phyloP scores from a whole-genome alignment of 2,113 vertebrate genomes.

The Eublepharis macularius region DNA sequence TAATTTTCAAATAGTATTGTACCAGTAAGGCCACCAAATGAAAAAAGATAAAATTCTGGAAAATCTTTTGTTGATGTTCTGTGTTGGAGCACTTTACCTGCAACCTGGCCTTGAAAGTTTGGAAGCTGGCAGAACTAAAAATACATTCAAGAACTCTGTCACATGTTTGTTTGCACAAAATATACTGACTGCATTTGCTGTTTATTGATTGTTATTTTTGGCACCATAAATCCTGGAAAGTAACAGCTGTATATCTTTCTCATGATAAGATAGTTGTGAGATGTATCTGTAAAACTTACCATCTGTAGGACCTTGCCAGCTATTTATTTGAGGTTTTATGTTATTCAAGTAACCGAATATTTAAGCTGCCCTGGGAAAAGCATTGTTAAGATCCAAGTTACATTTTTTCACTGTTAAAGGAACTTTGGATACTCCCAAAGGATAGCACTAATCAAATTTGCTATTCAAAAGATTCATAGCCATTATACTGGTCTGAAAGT shows the following conservation, averaged over 20 bases:
- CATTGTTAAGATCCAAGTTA: background rate
- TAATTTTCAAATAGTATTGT: background rate
- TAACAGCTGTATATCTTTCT: conserved; percentile 6
- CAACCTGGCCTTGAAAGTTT: background rate
- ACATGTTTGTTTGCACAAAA: background rate
- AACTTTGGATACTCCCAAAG: background rate
- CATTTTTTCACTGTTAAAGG: conserved; percentile 1
- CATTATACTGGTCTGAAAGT: background rate
- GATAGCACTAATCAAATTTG: background rate
- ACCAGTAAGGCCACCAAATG: background rate
- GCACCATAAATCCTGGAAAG: background rate
- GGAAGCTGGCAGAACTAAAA: background rate
- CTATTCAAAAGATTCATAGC: background rate
- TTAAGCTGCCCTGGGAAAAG: background rate
- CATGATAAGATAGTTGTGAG: background rate
- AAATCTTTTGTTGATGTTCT: background rate
- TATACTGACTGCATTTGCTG: background rate
- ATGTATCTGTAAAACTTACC: conserved; percentile 13
- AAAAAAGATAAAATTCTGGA: background rate
- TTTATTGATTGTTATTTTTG: background rate
- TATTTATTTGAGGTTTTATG: conserved; percentile 3
- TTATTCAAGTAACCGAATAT: rapidly evolving
- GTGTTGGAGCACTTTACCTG: background rate
- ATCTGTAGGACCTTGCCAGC: background rate
- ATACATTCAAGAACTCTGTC: background rate